Evolutionary conservation across 2,797 vertebrate species (phyloP), one percentile per base, ranked within the genome.

Genomic region (Tadarida brasiliensis): DNA sequence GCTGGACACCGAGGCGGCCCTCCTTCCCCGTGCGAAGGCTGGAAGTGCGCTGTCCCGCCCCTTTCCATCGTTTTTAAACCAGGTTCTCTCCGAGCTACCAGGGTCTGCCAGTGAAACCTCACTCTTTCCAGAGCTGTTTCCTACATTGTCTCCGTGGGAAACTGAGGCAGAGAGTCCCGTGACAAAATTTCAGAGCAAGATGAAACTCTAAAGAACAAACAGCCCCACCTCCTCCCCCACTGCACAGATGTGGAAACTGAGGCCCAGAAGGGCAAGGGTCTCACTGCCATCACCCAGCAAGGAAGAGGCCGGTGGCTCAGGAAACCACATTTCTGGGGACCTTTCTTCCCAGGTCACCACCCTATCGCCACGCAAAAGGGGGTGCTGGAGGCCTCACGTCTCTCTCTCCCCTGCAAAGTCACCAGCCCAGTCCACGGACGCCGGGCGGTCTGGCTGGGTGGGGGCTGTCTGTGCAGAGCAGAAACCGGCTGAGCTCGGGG

Each of bases 291-390:
- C 44, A 0, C 44, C 35, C n/a, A 4, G 22, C 85, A 30, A 19
- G 12, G 22, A 11, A 30, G 51, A 22, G 5, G n/a, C 6, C 5
- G 1, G 20, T 1, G 17, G 74, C 30, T 78, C 78, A 3, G 90
- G 56, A 74, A 89, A 30, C 33, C 22, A 3, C 17, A 11, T 12
- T 54, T 35, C 78, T 17, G 65, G 57, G 49, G n/a, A 19, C 49
- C 30, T 16, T 28, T 0, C 30, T 35, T 5, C 20, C 67, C 24
- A 19, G 44, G 57, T 19, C 20, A 22, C 7, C 5, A 12, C 33
- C n/a, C 28, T 0, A 2, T 6, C 2, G 2, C 44, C 6, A 0
- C 0, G 3, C 44, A 20, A 3, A 63, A 35, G 28, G 26, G 56
- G 9, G 4, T 2, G 1, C 77, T 5, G 24, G 20, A 16, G 54